Conservation (phyloP, 2,888 invertebrate genomes). For the Pandemis corylana region DNA sequence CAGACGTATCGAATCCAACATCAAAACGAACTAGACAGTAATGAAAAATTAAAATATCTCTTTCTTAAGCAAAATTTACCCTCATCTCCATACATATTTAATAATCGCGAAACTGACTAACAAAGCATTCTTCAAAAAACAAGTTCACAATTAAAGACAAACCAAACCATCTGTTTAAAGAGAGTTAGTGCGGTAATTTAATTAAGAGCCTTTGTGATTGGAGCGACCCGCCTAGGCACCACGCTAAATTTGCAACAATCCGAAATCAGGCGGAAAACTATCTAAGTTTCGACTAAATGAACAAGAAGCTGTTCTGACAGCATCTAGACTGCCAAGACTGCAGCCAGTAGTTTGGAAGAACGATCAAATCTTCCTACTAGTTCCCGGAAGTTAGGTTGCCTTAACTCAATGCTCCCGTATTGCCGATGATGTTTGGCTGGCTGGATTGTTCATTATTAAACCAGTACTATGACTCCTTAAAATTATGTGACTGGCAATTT, state of each 20-base stretch:
- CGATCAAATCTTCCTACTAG: constrained; percentile 26
- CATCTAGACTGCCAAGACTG: constrained; percentile 20
- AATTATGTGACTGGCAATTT: not conserved
- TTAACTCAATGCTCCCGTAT: constrained; percentile 10
- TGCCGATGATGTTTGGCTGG: constrained; percentile 11
- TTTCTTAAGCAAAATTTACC: too few species aligned
- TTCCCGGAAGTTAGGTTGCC: constrained; percentile 29
- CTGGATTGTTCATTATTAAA: not conserved
- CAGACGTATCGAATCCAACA: too few species aligned
- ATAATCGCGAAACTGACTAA: too few species aligned
- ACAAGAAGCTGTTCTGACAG: constrained; percentile 60
- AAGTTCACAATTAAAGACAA: not conserved
- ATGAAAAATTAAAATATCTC: too few species aligned
- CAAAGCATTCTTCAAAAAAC: not conserved
- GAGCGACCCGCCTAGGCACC: constrained; percentile 67
- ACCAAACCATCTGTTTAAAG: constrained; percentile 33
- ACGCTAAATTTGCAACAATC: constrained; percentile 75
- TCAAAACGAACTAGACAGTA: too few species aligned
- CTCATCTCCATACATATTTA: too few species aligned
- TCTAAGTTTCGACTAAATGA: constrained; percentile 66
- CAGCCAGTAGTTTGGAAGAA: constrained; percentile 21
- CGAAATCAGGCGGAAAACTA: constrained; percentile 77
- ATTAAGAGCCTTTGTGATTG: constrained; percentile 70
- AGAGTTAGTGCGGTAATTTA: constrained; percentile 58
- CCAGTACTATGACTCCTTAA: not conserved